phyloP scores from a whole-genome alignment of 2,113 vertebrate species.

The Sylvilagus bachmani region DNA sequence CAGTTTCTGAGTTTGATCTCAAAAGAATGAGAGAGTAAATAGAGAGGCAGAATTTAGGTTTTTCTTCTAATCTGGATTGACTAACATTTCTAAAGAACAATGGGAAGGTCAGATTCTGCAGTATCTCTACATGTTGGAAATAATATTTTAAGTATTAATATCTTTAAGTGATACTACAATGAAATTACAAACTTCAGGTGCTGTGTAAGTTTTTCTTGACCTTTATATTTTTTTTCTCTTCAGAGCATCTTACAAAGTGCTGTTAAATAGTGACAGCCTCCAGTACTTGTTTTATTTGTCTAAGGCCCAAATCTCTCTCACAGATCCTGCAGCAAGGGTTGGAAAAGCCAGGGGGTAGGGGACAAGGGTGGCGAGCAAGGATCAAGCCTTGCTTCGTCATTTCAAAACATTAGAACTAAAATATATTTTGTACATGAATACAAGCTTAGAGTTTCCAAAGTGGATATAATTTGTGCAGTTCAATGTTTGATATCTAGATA shows the following conservation, averaged over 20 bases:
- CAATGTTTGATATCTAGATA: conserved; percentile 75
- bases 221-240: not conserved
- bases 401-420: conserved; percentile 67
- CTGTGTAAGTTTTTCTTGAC: conserved; percentile 34
- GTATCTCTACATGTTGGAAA: not conserved
- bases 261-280: conserved; percentile 42
- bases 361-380: no score
- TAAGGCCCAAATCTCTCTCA: conserved; percentile 55
- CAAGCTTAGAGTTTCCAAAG: conserved; percentile 76
- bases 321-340: conserved; percentile 46
- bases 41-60: not conserved
- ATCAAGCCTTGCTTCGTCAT: conserved; percentile 64
- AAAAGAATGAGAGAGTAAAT: conserved; percentile 44
- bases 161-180: not conserved
- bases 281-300: conserved; percentile 50
- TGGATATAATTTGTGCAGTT: conserved; percentile 71
- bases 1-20: conserved; percentile 49
- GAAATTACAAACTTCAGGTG: conserved; percentile 42
- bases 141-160: conserved; percentile 17
- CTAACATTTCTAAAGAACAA: not conserved
- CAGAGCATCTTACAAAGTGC: conserved; percentile 15
- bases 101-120: conserved; percentile 30
- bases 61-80: conserved; percentile 31
- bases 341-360: not conserved
- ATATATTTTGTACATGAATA: conserved; percentile 77